Evolutionary conservation across 2,888 invertebrate species (phyloP), one percentile per base, ranked within the genome.

Genomic region (Anodontia alba): DNA sequence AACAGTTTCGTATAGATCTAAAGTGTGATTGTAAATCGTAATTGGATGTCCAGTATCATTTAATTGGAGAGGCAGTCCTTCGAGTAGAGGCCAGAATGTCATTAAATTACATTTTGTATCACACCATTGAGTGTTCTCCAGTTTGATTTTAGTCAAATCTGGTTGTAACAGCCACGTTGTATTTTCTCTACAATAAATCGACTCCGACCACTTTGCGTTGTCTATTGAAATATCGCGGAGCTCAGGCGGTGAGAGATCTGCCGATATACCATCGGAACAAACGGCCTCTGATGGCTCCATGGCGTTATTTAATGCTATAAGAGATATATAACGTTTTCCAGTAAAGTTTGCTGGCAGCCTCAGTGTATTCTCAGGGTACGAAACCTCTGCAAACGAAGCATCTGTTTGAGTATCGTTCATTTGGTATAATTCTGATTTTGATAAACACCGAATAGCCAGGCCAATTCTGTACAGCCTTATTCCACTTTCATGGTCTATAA

Each of bases 401-500:
- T 42, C 46, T 2, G 43, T 12, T 2, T 7, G 10, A 38, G 2
- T 69, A 20, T 29, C 43, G 5, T 69, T 10, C 46, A 46, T 69
- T 1, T 62, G 31, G 20, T 42, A 69, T 46, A 69, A 3, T 69
- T 69, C 69, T 26, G 38, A 20, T 26, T 69, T 23, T 15, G 69
- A 15, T 12, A 69, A 29, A 26, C 69, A 69, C 1, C 17, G 26
- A 57, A 31, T 29, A 31, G 85, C 76, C 20, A 88, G 20, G 3
- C 76, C 87, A 1, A 88, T 57, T 51, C 80, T 75, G 69, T 88
- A 90, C 0, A 81, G 62, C 31, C 81, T 81, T 12, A 90, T 87
- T 1, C 88, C 89, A 81, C 89, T 89, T 71, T 90, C 90, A 31
- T 90, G 89, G 62, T 90, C 90, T 26, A 89, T 81, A 49, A 89